A percentile compares a stretch with the other conserved stretches of the same genome.
Conservation (phyloP, 2,113 vertebrate genomes). For the Pedionomus torquatus region DNA sequence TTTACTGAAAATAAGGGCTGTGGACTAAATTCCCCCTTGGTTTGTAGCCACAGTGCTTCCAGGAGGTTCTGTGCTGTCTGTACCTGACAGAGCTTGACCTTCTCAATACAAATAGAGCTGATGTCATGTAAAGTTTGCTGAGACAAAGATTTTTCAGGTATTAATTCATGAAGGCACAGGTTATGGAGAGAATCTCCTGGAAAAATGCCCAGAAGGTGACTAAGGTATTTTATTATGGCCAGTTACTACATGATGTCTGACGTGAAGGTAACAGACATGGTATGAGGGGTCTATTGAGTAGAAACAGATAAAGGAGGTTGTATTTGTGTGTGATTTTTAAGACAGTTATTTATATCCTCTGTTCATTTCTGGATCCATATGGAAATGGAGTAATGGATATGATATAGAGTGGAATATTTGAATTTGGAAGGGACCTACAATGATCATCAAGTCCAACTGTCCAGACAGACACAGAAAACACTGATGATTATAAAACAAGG, state of each 20-base stretch:
- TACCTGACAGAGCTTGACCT: neutral
- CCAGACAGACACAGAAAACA: neutral
- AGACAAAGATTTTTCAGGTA: neutral
- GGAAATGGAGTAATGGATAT: neutral
- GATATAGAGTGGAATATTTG: neutral
- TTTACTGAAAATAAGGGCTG: neutral
- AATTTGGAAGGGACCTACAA: fast-evolving
- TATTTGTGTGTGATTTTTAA: neutral
- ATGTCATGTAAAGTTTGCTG: neutral
- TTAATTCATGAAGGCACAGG: neutral
- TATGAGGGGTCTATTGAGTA: neutral
- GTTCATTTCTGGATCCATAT: neutral
- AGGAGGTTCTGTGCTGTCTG: neutral
- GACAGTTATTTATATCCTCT: neutral
- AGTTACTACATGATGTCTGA: neutral
- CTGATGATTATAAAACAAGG: neutral
- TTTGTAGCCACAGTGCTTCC: neutral
- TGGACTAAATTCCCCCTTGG: neutral
- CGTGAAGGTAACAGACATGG: neutral
- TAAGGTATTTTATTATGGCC: neutral
- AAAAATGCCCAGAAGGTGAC: neutral
- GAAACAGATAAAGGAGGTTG: neutral
- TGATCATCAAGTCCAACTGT: neutral
- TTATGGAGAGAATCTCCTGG: neutral
- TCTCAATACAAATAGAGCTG: neutral